A percentile compares a stretch with the other conserved stretches of the same genome.
These are phyloP conservation scores for Holocentrus rufus DNA, from an alignment of 2,797 vertebrate species.

Conservation along the genomic window DNA sequence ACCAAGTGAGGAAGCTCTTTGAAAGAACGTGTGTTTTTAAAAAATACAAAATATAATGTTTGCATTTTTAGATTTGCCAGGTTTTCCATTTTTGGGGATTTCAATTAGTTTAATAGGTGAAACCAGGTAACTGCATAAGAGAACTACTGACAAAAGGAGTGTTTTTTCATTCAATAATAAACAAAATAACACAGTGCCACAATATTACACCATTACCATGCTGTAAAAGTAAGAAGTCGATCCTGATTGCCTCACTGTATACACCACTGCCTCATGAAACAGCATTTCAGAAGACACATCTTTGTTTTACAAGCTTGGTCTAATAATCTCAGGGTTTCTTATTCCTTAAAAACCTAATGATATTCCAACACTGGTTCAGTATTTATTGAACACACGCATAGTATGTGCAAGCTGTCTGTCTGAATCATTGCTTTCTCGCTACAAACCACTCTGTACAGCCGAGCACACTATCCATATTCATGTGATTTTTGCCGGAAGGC, in stretches of 20 bases:
- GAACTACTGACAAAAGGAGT: neutral
- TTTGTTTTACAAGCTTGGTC: neutral
- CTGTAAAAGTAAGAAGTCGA: constrained; percentile 6
- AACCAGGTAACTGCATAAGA: neutral
- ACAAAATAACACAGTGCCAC: neutral
- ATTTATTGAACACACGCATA: constrained; percentile 69
- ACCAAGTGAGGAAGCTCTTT: constrained; percentile 21
- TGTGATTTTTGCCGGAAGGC: constrained; percentile 85
- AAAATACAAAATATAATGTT: constrained; percentile 2
- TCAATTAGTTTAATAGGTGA: neutral
- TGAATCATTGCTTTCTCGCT: constrained; percentile 78
- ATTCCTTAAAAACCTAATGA: constrained; percentile 38
- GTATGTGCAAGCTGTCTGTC: constrained; percentile 77
- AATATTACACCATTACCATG: constrained; percentile 3
- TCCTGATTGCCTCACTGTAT: constrained; percentile 10
- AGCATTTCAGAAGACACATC: neutral
- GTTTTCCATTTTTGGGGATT: no score
- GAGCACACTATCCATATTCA: constrained; percentile 86
- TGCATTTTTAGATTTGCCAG: neutral
- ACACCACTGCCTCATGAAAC: neutral
- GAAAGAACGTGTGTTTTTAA: no score
- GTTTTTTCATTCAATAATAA: neutral
- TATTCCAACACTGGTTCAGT: constrained; percentile 47
- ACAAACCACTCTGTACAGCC: constrained; percentile 79
- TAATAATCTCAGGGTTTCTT: constrained; percentile 11